Percentiles rank a stretch among this genome's conserved stretches.
Conservation (phyloP, 2,113 vertebrate genomes). For the Progne subis region DNA sequence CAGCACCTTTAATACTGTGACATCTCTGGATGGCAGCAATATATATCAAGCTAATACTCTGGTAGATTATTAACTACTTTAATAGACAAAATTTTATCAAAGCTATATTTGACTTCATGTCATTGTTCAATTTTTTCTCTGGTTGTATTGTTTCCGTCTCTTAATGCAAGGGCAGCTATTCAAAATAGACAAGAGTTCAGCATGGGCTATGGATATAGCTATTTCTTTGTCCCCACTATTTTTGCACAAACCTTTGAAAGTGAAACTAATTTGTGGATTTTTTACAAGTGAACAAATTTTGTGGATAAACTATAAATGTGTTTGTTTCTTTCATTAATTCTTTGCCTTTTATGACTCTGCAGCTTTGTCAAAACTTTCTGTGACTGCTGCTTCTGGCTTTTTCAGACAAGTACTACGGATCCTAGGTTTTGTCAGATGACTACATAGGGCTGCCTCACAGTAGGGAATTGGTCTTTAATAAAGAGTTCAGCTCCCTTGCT, state of each 20-base stretch:
- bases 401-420: background rate
- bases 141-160: background rate
- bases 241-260: background rate
- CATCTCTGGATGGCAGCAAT: background rate
- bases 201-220: background rate
- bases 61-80: slow-evolving; percentile 42
- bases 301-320: background rate
- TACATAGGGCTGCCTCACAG: background rate
- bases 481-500: background rate
- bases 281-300: background rate
- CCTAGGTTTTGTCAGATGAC: background rate
- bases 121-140: background rate
- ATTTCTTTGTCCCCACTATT: background rate
- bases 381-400: background rate
- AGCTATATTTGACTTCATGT: background rate
- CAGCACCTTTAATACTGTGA: background rate
- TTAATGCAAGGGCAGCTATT: background rate
- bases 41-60: background rate
- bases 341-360: background rate
- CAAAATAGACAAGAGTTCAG: background rate
- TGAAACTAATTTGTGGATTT: background rate
- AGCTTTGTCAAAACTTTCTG: background rate
- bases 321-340: background rate
- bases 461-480: background rate
- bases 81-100: background rate